Percentiles rank a stretch among this genome's conserved stretches.
phyloP scores from a whole-genome alignment of 2,888 invertebrate genomes.

The Dryomyza anilis region DNA sequence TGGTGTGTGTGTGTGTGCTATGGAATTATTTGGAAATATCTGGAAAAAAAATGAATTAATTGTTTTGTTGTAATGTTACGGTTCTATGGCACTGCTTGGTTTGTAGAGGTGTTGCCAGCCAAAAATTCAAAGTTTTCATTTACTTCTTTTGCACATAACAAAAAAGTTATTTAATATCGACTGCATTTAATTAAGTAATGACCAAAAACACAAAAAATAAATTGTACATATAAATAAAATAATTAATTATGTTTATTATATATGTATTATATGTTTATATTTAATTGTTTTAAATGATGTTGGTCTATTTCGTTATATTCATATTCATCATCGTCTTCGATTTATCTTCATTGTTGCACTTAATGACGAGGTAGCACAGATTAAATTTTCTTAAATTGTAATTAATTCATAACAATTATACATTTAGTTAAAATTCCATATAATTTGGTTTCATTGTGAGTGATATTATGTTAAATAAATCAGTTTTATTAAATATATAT shows the following conservation, averaged over 20 bases:
- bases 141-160: neutral
- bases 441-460: slow-evolving; percentile 4
- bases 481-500: slow-evolving; percentile 8
- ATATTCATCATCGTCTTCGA: neutral
- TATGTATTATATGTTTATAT: no score
- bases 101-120: slow-evolving; percentile 23
- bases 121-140: slow-evolving; percentile 1
- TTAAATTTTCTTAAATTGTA: slow-evolving; percentile 22
- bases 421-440: slow-evolving; percentile 21
- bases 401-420: slow-evolving; percentile 15
- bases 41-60: neutral
- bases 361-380: slow-evolving; percentile 29
- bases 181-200: no score
- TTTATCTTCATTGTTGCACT: slow-evolving; percentile 3
- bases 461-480: slow-evolving; percentile 4
- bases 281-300: no score
- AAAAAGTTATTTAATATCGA: no score
- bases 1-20: no score
- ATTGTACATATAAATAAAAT: neutral
- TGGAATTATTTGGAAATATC: slow-evolving; percentile 12
- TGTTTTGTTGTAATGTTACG: slow-evolving; percentile 42
- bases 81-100: slow-evolving; percentile 49
- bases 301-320: no score
- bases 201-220: neutral
- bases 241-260: neutral